A percentile compares a stretch with the other conserved stretches of the same genome.
Conservation (phyloP, 2,797 vertebrate species). For the Chromobotia macracanthus region DNA sequence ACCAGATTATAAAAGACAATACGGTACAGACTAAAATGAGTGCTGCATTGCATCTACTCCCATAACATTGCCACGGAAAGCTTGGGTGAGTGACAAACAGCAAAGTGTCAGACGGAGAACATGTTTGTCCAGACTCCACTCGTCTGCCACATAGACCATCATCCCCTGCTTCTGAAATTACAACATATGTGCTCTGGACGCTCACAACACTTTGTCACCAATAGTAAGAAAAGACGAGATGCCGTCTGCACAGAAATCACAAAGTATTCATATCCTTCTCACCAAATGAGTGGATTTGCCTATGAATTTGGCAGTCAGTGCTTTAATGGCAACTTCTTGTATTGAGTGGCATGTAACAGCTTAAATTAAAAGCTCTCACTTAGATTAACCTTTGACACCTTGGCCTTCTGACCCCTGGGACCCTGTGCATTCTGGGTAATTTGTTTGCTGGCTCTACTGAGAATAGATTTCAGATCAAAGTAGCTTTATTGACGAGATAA, state of each 20-base stretch:
- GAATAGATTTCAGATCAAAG: no score
- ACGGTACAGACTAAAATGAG: background rate
- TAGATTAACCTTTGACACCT: no score
- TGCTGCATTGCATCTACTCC: background rate
- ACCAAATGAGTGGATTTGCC: background rate
- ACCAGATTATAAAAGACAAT: background rate
- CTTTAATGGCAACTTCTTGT: background rate
- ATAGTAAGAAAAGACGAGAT: background rate
- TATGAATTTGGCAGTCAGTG: background rate
- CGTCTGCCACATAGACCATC: slow-evolving; percentile 2
- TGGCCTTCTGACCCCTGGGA: no score
- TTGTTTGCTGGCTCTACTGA: no score
- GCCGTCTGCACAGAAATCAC: slow-evolving; percentile 11
- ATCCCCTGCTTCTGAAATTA: background rate
- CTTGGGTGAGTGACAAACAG: slow-evolving; percentile 2
- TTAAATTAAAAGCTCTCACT: no score
- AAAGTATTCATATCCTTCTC: slow-evolving; percentile 17
- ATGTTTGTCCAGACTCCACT: background rate
- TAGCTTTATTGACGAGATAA: no score
- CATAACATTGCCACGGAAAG: background rate
- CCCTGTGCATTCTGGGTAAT: no score
- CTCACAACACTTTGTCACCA: slow-evolving; percentile 17
- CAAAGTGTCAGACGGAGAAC: slow-evolving; percentile 1
- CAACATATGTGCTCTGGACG: slow-evolving; percentile 20
- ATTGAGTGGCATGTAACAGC: no score